phyloP scores from a whole-genome alignment of 1,140 invertebrate species.

The Condylostylus longicornis region DNA sequence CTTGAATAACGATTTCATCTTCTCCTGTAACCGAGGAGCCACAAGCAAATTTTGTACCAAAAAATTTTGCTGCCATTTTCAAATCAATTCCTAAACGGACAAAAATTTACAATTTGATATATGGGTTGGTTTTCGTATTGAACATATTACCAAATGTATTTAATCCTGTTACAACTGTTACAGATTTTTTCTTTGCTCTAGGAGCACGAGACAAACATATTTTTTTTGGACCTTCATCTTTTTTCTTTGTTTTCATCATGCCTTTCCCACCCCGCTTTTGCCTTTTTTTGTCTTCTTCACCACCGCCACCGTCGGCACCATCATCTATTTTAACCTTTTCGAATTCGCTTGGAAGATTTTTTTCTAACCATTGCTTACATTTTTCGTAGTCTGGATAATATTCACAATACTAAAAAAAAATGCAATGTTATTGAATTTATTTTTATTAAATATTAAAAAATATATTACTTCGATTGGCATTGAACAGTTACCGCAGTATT shows the following conservation, averaged over 20 bases:
- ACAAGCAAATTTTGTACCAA: slow-evolving; percentile 95
- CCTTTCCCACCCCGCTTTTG: slow-evolving; percentile 84
- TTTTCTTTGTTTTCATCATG: slow-evolving; percentile 74
- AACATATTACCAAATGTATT: slow-evolving; percentile 64
- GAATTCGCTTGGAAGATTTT: slow-evolving; percentile 84
- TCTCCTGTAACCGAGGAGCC: slow-evolving; percentile 96
- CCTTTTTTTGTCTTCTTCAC: slow-evolving; percentile 80
- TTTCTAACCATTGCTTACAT: slow-evolving; percentile 92
- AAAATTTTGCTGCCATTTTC: slow-evolving; percentile 95
- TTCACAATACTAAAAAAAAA: slow-evolving; percentile 71
- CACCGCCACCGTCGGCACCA: slow-evolving; percentile 39
- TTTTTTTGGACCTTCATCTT: slow-evolving; percentile 77
- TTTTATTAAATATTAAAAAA: background rate
- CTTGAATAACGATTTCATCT: slow-evolving; percentile 99
- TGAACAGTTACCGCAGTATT: slow-evolving; percentile 89
- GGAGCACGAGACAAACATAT: slow-evolving; percentile 78
- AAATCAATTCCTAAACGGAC: slow-evolving; percentile 77
- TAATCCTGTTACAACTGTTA: slow-evolving; percentile 77
- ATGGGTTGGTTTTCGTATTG: background rate
- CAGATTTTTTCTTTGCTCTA: slow-evolving; percentile 96
- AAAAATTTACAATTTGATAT: background rate
- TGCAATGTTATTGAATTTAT: background rate
- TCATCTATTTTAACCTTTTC: slow-evolving; percentile 58
- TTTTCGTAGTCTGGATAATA: slow-evolving; percentile 95
- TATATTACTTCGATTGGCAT: slow-evolving; percentile 63